Base-by-base conservation (phyloP, 2,888 invertebrate genomes). In the Lasioglossum figueresi region DNA sequence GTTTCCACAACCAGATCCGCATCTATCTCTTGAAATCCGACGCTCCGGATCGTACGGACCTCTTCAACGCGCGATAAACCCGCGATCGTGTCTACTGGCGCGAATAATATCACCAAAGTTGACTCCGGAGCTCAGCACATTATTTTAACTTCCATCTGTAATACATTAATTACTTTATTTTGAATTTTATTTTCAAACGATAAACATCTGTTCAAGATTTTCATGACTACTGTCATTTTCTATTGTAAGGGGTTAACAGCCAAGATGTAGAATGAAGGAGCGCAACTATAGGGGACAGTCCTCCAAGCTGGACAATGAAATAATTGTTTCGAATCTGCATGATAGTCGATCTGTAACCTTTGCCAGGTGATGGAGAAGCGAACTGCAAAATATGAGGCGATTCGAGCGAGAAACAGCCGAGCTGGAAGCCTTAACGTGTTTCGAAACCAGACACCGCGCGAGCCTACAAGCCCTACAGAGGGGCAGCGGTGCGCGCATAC, bases 1-100 rank as follows among this genome's bases (percentile, higher is more conserved):
- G 56, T 83, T 77, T 77, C 76, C 84, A 73, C 56, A 27, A 34
- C 10, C 31, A 68, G 84, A 73, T 83, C 34, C 84, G 66, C 43
- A 40, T 31, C 73, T 83, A 72, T 83, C 84, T 75, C 45, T 34
- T 37, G 68, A 68, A 68, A 68, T 68, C 68, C 37, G 68, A 68
- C 23, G 76, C 83, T 40, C 37, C 43, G 71, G 63, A 45, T 66
- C 63, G 63, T 23, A 12, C 43, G 31, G 45, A 19, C 56, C 40
- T 16, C 19, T 34, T 63, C 70, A 70, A 59, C 31, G 74, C 6
- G 48, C 73, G 73, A 52, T 23, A 37, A 52, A 52, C 14, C 23
- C 19, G 34, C 16, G 34, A 19, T 2, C 31, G 8, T 66, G 2
- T 31, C 66, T 31, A 34, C 31, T 66, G 8, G 31, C 8, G 8